A percentile compares a stretch with the other conserved stretches of the same genome.
These are phyloP conservation scores for Babyrousa celebensis DNA, from an alignment of 2,797 vertebrate genomes.

Conservation along the genomic window DNA sequence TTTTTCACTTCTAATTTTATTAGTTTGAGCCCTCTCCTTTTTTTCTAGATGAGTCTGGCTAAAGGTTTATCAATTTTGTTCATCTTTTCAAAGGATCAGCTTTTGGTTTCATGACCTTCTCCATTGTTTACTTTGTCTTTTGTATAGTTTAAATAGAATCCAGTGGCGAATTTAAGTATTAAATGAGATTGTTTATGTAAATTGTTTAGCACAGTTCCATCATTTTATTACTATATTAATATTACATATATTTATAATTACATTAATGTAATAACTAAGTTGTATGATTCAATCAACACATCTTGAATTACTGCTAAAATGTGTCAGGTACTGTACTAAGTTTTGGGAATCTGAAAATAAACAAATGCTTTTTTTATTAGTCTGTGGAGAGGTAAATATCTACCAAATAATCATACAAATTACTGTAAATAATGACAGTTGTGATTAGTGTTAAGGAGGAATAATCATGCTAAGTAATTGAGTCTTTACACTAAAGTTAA, in stretches of 20 bases:
- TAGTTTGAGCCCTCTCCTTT: too few species aligned
- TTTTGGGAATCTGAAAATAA: conserved; percentile 7
- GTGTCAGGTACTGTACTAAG: neutral
- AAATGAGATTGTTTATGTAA: neutral
- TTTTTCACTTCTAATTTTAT: too few species aligned
- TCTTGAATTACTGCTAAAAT: conserved; percentile 8
- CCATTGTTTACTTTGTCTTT: too few species aligned
- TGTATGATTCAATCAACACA: neutral
- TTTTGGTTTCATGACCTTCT: too few species aligned
- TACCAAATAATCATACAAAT: neutral
- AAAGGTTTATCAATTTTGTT: too few species aligned
- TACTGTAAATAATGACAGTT: neutral
- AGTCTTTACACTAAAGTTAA: neutral
- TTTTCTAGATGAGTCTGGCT: too few species aligned
- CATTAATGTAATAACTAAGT: neutral
- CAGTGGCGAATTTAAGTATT: neutral
- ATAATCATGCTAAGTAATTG: neutral
- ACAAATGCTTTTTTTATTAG: neutral
- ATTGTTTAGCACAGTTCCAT: neutral
- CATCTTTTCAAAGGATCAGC: too few species aligned
- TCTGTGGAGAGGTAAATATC: neutral
- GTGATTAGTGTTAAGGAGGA: neutral
- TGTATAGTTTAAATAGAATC: neutral
- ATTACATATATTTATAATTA: neutral
- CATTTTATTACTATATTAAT: neutral